A percentile compares a stretch with the other conserved stretches of the same genome.
Conservation (phyloP, 2,888 invertebrate species). For the Nesidiocoris tenuis region DNA sequence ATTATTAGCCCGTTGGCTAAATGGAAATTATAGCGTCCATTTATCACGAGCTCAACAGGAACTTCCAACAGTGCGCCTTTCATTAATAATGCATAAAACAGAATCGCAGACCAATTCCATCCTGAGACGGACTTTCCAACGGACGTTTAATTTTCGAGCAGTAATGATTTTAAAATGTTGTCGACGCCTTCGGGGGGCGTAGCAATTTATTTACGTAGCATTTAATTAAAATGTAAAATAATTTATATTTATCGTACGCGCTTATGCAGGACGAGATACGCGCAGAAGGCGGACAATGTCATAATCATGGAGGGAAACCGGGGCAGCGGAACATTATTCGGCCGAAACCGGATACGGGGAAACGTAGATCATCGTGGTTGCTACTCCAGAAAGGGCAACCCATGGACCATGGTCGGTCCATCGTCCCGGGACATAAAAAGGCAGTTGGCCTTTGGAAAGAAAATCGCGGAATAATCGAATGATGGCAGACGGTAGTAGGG, state of each 20-base stretch:
- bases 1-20: neutral
- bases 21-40: neutral
- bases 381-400: too few species aligned
- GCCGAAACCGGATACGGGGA: too few species aligned
- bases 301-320: neutral
- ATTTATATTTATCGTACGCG: neutral
- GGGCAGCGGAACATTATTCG: neutral
- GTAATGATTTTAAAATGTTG: neutral
- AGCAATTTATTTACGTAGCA: neutral
- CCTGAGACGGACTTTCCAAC: neutral
- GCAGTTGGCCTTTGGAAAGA: too few species aligned
- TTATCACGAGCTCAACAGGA: neutral
- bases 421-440: too few species aligned
- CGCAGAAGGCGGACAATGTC: neutral
- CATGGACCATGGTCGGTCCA: too few species aligned
- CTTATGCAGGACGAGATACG: neutral
- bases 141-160: neutral
- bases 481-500: too few species aligned
- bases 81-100: neutral
- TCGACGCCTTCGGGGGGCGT: neutral
- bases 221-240: slow-evolving; percentile 23
- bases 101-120: too few species aligned
- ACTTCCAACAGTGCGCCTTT: neutral
- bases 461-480: too few species aligned
- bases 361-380: too few species aligned